Base-by-base conservation (phyloP, 2,113 vertebrate genomes). In the Festucalex cinctus region DNA sequence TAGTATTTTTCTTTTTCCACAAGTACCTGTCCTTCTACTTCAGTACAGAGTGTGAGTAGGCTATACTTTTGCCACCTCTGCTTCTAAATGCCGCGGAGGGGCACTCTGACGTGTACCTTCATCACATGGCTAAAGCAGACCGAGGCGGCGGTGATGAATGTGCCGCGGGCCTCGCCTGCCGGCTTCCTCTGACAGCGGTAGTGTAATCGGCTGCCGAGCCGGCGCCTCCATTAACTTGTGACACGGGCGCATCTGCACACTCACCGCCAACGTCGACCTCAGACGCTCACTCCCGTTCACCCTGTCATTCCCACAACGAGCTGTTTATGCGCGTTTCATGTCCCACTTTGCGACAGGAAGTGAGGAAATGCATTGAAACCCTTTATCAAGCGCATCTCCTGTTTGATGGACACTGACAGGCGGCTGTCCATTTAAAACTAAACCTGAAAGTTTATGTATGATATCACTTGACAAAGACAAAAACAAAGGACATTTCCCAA, bases 121-220 rank as follows among this genome's bases (percentile, higher is more conserved):
- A 91, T 90, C 89, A 91, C 83, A 79, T 75, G 78, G 88, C 83
- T 88, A 90, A 90, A 88, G 85, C 83, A 85, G 87, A 82, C 80
- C 67, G 69, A 83, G 80, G 81, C 84, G 77, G 74, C 26, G 61
- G 73, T 90, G 91, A 92, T 87, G 89, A 88, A 91, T 88, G 85
- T 83, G 78, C 84, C 83, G 84, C 85, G 70, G 82, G 84, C 83
- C 80, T 83, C 68, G 78, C 84, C 86, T 90, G 76, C 79, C 74
- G 76, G 84, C 85, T 86, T 76, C 83, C 77, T 77, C 74, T 90
- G 86, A 91, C 86, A 85, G 84, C 87, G 86, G 83, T 78, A 79
- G 85, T 88, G 88, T 89, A 90, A 92, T 92, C 86, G 87, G 89
- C 91, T 91, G 88, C 85, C 80, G 73, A 85, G 88, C 84, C 78